Evolutionary conservation across 2,113 vertebrate species (phyloP).

Genomic region (Gasterosteus aculeatus): DNA sequence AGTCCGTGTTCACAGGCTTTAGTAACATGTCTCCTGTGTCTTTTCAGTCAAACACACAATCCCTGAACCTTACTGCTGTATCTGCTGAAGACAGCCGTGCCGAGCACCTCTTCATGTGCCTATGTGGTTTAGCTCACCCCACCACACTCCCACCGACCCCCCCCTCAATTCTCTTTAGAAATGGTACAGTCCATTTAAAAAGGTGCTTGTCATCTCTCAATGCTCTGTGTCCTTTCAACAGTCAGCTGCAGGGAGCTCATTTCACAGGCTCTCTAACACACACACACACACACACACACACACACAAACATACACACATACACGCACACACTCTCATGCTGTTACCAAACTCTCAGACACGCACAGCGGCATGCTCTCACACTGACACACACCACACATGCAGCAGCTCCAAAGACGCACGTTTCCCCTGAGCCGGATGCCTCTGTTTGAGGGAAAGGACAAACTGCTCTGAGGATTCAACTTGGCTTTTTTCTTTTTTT

Average conservation of each 20-base stretch:
- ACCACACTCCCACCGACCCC: constrained; percentile 18
- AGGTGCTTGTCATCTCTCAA: constrained; percentile 81
- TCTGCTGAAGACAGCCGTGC: constrained; percentile 51
- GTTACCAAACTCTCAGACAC: constrained; percentile 56
- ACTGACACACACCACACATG: constrained; percentile 52
- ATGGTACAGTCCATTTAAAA: constrained; percentile 89
- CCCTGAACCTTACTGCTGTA: constrained; percentile 29
- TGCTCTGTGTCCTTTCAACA: constrained; percentile 83
- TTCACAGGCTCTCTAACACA: constrained; percentile 66
- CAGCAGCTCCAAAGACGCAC: constrained; percentile 44
- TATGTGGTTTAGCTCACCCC: constrained; percentile 30
- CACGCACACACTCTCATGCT: constrained; percentile 43
- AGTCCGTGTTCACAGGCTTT: constrained; percentile 23
- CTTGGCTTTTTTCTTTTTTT: constrained; percentile 38
- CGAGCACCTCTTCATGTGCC: constrained; percentile 41
- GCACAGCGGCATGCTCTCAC: constrained; percentile 32
- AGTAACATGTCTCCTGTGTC: constrained; percentile 6
- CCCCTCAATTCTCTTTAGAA: constrained; percentile 37
- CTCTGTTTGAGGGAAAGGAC: constrained; percentile 71
- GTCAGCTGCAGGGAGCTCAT: constrained; percentile 78
- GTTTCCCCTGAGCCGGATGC: constrained; percentile 54
- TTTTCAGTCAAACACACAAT: constrained; percentile 24
- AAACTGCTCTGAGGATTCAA: constrained; percentile 72
- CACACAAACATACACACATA: constrained; percentile 31
- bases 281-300: constrained; percentile 48